Evolutionary conservation across 2,797 vertebrate genomes (phyloP).

Genomic region (Xenops minutus): DNA sequence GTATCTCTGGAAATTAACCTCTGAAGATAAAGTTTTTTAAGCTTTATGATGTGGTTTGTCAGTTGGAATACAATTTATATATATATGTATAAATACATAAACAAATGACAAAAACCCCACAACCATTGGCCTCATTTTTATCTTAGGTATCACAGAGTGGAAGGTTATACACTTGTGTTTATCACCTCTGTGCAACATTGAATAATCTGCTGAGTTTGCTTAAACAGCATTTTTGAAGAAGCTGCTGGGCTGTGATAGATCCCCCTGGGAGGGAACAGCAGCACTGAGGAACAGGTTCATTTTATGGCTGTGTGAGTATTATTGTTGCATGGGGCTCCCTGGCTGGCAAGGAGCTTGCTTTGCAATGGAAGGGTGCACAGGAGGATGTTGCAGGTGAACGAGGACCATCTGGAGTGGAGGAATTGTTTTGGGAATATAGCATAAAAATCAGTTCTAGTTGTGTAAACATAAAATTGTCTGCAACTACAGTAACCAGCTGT

Average conservation of each 20-base stretch:
- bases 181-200: not conserved
- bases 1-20: not conserved
- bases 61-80: not conserved
- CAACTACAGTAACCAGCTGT: not conserved
- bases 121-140: not conserved
- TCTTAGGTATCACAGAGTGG: not conserved
- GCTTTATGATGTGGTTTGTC: not conserved
- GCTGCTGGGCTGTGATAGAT: not conserved
- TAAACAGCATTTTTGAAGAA: not conserved
- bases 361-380: not conserved
- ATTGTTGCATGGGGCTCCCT: not conserved
- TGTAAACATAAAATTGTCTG: not conserved
- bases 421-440: not conserved
- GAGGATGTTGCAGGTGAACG: not conserved
- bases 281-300: not conserved
- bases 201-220: not conserved
- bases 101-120: not conserved
- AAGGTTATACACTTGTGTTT: not conserved
- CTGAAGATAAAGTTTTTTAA: not conserved
- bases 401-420: not conserved
- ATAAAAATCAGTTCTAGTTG: not conserved
- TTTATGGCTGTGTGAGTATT: not conserved
- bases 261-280: not conserved
- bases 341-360: not conserved
- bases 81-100: not conserved